Evolutionary conservation across 1,140 invertebrate species (phyloP), one percentile per base, ranked within the genome.

Genomic region (Thrips palmi): DNA sequence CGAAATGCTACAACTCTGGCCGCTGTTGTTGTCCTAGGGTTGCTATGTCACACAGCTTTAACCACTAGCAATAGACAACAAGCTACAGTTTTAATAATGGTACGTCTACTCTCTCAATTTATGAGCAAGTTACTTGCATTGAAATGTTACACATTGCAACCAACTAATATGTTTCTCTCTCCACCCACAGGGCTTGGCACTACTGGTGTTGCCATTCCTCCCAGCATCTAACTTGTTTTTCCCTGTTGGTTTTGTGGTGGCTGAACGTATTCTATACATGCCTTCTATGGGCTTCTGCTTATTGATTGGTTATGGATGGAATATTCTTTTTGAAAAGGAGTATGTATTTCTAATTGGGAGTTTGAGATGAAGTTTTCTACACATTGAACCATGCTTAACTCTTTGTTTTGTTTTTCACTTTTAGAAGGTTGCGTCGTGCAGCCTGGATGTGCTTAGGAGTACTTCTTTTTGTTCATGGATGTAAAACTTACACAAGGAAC

Each of bases 281-380:
- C 91, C 93, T 3, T 96, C 89, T 2, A 93, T 97, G 84, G 92
- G 91, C 7, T 96, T 89, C 63, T 96, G 88, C 52, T 72, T 97
- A 55, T 63, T 97, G 2, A 68, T 94, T 2, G 86, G 84, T 3
- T 83, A 86, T 46, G 85, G 86, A 15, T 65, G 66, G 59, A 63
- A 58, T 39, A 54, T 65, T 29, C 45, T 71, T 21, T 51, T 54
- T 15, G 56, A 63, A 40, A 65, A 61, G 47, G 61, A 57, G 68
- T 69, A 57, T 50, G 48, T 37, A 4, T 20, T 22, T n/a, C n/a
- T 12, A 34, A 7, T 38, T 38, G 18, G 6, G 33, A 8, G 10
- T 21, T 19, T 38, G 14, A 17, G 7, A 18, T 20, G 4, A 35
- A 34, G 4, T 4, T n/a, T 35, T 25, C 10, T 34, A n/a, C 14